Evolutionary conservation across 1,140 invertebrate species (phyloP).

Genomic region (Ctenoplectra terminalis): DNA sequence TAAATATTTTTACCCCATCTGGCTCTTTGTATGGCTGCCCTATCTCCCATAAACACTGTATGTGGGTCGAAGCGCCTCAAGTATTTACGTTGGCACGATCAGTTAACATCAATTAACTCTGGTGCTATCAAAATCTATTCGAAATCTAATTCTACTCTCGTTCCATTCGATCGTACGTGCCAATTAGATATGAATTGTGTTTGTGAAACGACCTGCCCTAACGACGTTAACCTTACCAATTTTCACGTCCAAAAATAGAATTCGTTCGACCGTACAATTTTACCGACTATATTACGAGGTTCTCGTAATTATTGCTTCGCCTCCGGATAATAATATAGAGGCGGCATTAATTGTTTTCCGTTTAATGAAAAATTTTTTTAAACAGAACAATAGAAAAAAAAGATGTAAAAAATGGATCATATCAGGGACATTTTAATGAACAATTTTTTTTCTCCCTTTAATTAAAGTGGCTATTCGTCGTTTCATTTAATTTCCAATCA

Average conservation of each 20-base stretch:
- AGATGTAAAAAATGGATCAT: neutral
- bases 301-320: neutral
- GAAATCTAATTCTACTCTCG: slow-evolving; percentile 12
- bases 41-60: slow-evolving; percentile 14
- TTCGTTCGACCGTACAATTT: neutral
- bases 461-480: too few relatives aligned
- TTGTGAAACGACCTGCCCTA: neutral
- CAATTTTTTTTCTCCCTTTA: neutral
- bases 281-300: too few relatives aligned
- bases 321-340: too few relatives aligned
- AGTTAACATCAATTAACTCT: slow-evolving; percentile 72
- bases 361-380: too few relatives aligned
- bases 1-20: slow-evolving; percentile 1
- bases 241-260: neutral
- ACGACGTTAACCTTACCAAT: neutral
- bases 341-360: too few relatives aligned
- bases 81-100: slow-evolving; percentile 51
- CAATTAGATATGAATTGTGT: neutral
- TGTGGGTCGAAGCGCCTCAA: slow-evolving; percentile 21
- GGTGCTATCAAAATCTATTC: slow-evolving; percentile 59
- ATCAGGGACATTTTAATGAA: neutral
- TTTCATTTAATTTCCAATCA: neutral
- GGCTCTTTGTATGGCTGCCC: neutral
- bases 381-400: too few relatives aligned
- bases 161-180: neutral